These are phyloP conservation scores for Petroica traversi DNA, from an alignment of 2,113 vertebrate species.

Conservation along the genomic window DNA sequence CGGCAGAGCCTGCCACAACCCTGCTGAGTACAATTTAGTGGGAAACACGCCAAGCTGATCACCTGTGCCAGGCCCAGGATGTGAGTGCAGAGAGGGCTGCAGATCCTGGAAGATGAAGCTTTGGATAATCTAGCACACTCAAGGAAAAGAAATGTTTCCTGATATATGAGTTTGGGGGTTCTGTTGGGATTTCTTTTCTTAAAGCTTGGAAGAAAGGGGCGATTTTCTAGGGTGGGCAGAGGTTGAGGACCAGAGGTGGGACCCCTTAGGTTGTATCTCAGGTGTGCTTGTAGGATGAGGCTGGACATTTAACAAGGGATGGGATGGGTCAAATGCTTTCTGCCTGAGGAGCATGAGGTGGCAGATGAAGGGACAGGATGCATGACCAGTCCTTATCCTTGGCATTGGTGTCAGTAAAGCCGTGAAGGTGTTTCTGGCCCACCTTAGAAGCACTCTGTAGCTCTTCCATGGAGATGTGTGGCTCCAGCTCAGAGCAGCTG, in stretches of 20 bases:
- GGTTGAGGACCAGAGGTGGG: neutral
- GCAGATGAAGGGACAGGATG: neutral
- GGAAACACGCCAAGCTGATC: accelerated
- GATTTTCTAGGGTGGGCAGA: neutral
- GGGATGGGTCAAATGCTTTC: neutral
- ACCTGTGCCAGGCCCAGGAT: neutral
- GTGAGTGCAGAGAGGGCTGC: neutral
- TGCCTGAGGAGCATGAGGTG: neutral
- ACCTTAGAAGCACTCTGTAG: neutral
- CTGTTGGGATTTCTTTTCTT: neutral
- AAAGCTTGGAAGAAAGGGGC: neutral
- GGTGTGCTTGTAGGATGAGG: neutral
- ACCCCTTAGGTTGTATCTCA: neutral
- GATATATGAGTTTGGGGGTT: neutral
- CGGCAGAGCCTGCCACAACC: neutral
- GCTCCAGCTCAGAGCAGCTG: neutral
- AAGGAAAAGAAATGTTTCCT: neutral
- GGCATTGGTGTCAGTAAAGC: neutral
- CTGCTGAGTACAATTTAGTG: neutral
- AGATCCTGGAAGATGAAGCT: neutral
- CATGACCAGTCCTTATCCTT: neutral
- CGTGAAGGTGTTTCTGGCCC: neutral
- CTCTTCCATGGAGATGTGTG: neutral
- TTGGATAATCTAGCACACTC: neutral
- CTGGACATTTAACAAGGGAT: neutral